phyloP scores from a whole-genome alignment of 2,797 vertebrate species.

The Lagorchestes hirsutus region DNA sequence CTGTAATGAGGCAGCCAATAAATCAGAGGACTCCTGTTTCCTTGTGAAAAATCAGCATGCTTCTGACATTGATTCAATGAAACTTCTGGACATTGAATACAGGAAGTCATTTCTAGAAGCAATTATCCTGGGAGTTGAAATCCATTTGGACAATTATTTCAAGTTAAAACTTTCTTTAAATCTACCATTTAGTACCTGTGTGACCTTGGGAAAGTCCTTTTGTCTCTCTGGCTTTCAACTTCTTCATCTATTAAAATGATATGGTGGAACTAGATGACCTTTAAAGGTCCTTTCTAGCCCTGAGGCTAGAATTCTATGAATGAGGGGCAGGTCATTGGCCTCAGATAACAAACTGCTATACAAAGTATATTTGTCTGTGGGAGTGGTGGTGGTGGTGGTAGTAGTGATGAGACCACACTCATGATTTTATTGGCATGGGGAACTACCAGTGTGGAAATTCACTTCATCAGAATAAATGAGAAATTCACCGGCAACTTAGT shows the following conservation, averaged over 20 bases:
- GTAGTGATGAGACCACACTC: too few species aligned
- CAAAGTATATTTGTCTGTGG: background rate
- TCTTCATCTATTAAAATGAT: background rate
- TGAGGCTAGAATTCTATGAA: background rate
- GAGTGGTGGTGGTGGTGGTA: background rate
- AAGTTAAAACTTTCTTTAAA: constrained; percentile 30
- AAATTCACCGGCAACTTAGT: background rate
- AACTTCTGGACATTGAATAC: constrained; percentile 30
- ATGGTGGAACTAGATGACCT: background rate
- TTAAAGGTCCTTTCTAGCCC: background rate
- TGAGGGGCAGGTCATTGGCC: background rate
- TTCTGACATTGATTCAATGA: constrained; percentile 30
- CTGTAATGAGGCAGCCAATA: constrained; percentile 46
- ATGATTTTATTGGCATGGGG: background rate
- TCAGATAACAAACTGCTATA: background rate
- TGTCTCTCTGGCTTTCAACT: background rate
- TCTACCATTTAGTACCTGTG: background rate
- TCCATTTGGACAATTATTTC: background rate
- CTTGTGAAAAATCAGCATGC: constrained; percentile 19
- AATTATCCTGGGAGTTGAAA: constrained; percentile 31
- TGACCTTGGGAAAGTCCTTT: background rate
- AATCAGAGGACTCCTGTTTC: constrained; percentile 50
- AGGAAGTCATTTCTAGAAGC: background rate
- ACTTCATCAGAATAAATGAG: background rate
- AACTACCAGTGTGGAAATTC: background rate